phyloP scores from a whole-genome alignment of 2,888 invertebrate species.

The Scaptomyza polygonia region DNA sequence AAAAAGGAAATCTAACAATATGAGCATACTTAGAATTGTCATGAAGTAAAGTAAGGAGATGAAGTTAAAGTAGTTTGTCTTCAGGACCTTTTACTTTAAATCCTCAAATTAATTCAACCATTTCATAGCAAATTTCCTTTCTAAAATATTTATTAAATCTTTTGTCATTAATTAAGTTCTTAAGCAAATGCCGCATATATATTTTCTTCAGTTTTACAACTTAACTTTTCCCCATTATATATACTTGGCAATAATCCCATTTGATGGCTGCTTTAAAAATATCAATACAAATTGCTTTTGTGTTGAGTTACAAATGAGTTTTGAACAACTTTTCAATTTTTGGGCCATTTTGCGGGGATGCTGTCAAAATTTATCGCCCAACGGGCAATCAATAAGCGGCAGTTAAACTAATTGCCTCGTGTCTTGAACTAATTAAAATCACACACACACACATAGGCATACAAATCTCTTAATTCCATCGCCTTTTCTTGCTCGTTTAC shows the following conservation, averaged over 20 bases:
- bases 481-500: neutral
- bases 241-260: constrained; percentile 22
- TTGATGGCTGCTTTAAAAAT: constrained; percentile 22
- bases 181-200: neutral
- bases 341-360: constrained; percentile 14
- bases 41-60: no score
- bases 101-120: no score
- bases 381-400: constrained; percentile 65
- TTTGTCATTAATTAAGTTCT: constrained; percentile 4
- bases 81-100: no score
- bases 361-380: constrained; percentile 61
- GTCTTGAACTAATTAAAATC: constrained; percentile 75
- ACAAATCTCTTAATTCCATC: constrained; percentile 11
- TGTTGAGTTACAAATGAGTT: constrained; percentile 43
- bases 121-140: neutral
- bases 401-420: constrained; percentile 66
- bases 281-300: constrained; percentile 8
- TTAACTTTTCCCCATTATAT: constrained; percentile 4
- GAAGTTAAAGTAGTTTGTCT: no score
- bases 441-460: constrained; percentile 34
- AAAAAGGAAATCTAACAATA: no score
- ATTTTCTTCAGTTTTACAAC: constrained; percentile 4
- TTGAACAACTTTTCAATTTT: constrained; percentile 60
- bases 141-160: constrained; percentile 10
- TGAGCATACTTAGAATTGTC: no score